These are phyloP conservation scores for Conopomorpha cramerella DNA, from an alignment of 1,140 invertebrate genomes.

Conservation along the genomic window DNA sequence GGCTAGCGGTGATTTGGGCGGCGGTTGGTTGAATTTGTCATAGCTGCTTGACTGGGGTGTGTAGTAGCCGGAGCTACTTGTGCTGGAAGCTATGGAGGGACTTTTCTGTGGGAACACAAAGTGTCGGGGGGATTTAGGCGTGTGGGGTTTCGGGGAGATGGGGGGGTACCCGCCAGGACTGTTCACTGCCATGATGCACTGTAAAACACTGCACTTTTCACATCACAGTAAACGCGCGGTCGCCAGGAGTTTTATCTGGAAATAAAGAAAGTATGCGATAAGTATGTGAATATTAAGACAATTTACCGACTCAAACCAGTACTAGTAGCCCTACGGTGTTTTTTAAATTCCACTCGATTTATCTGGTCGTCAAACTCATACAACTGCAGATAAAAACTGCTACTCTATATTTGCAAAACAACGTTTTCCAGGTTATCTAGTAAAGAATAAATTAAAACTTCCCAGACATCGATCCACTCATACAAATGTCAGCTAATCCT, in stretches of 20 bases:
- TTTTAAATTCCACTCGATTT: too few relatives aligned
- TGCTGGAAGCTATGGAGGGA: slow-evolving; percentile 53
- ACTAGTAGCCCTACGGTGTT: too few relatives aligned
- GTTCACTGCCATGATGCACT: slow-evolving; percentile 44
- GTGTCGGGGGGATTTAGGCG: slow-evolving; percentile 53
- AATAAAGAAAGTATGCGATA: slow-evolving; percentile 10
- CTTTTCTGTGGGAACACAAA: slow-evolving; percentile 57
- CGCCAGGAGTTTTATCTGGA: slow-evolving; percentile 12
- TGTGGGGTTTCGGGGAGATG: slow-evolving; percentile 50
- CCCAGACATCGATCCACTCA: too few relatives aligned
- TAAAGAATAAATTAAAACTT: too few relatives aligned
- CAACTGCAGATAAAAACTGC: too few relatives aligned
- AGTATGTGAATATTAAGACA: too few relatives aligned
- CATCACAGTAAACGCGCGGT: slow-evolving; percentile 8
- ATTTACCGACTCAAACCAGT: too few relatives aligned
- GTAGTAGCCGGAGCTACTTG: slow-evolving; percentile 53
- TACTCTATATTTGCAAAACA: too few relatives aligned
- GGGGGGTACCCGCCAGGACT: slow-evolving; percentile 54
- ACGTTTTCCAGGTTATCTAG: too few relatives aligned
- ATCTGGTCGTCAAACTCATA: too few relatives aligned
- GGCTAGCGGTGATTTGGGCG: slow-evolving; percentile 36
- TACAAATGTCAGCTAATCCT: too few relatives aligned
- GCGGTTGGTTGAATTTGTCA: slow-evolving; percentile 45
- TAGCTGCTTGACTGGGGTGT: slow-evolving; percentile 56
- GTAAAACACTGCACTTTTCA: slow-evolving; percentile 2